These are phyloP conservation scores for Paelopatides confundens DNA, from an alignment of 53 echinoderm and acorn worm species.

Conservation along the genomic window DNA sequence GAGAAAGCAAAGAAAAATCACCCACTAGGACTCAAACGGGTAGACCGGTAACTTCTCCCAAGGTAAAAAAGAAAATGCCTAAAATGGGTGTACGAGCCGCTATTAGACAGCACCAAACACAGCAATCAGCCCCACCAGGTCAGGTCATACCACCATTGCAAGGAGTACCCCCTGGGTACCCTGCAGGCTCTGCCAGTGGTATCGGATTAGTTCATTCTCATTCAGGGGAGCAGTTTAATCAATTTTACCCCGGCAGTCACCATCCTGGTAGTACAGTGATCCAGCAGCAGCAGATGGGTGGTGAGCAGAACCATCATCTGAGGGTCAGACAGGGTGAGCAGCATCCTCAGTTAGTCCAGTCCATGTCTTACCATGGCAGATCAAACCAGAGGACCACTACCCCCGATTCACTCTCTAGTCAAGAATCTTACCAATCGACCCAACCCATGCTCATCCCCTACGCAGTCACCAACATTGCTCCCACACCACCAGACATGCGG, in stretches of 20 bases:
- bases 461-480: constrained; percentile 26
- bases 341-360: constrained; percentile 52
- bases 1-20: constrained; percentile 69
- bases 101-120: constrained; percentile 59
- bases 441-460: constrained; percentile 44
- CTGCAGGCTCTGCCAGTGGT: neutral
- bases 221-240: constrained; percentile 84
- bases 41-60: constrained; percentile 80
- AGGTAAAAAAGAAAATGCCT: constrained; percentile 90
- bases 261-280: constrained; percentile 39
- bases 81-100: constrained; percentile 88
- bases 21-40: constrained; percentile 76
- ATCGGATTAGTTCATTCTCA: constrained; percentile 80
- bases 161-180: constrained; percentile 2
- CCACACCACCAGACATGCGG: constrained; percentile 37
- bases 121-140: constrained; percentile 61
- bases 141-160: constrained; percentile 46
- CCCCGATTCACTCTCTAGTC: constrained; percentile 88
- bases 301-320: constrained; percentile 53
- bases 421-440: constrained; percentile 75
- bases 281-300: constrained; percentile 20
- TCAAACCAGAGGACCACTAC: constrained; percentile 72
- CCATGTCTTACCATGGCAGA: constrained; percentile 53
- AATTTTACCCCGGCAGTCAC: constrained; percentile 58
- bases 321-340: constrained; percentile 14